Base-by-base conservation (phyloP, 1,140 invertebrate species). In the Drosophila sp. region DNA sequence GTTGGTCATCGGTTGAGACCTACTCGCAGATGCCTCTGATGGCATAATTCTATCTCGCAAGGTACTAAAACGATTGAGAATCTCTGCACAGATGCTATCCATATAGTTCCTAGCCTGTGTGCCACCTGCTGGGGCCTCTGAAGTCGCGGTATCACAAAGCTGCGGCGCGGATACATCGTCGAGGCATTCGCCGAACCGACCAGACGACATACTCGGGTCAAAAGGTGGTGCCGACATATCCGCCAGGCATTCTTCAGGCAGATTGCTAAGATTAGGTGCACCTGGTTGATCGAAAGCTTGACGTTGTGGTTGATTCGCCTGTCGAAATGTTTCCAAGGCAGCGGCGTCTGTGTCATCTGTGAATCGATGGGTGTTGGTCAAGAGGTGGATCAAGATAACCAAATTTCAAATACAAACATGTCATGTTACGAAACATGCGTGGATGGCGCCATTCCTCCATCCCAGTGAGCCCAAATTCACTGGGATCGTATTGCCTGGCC, bases 391-490 rank as follows among this genome's bases (percentile, higher is more conserved):
- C 17, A 17, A 17, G 17, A 17, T 17, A 17, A 17, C 17, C 17
- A 17, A 17, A 17, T 17, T 17, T 17, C 17, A 17, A 17, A 8
- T 23, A 32, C 76, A 25, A 1, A 87, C 79, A 80, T 41, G 69
- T 71, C 69, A 73, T 50, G 5, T 67, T 62, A 0, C 69, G 66
- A 30, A 73, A 86, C 47, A 81, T 66, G 7, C 61, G 55, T 27
- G 82, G 76, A 72, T 84, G 41, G 0, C 29, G 81, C 80, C 80
- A 84, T 35, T 81, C 50, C 32, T 86, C 82, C 27, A 58, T 56
- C 6, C 60, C 63, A 0, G 69, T 75, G 1, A 80, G 41, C 1
- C 70, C 82, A 25, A 86, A 86, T 1, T 73, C 72, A 10, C 32
- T 27, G 32, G 83, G 72, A 66, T 86, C 30, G 25, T 74, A 82